phyloP scores from a whole-genome alignment of 2,113 vertebrate genomes.

The Scytalopus superciliaris region DNA sequence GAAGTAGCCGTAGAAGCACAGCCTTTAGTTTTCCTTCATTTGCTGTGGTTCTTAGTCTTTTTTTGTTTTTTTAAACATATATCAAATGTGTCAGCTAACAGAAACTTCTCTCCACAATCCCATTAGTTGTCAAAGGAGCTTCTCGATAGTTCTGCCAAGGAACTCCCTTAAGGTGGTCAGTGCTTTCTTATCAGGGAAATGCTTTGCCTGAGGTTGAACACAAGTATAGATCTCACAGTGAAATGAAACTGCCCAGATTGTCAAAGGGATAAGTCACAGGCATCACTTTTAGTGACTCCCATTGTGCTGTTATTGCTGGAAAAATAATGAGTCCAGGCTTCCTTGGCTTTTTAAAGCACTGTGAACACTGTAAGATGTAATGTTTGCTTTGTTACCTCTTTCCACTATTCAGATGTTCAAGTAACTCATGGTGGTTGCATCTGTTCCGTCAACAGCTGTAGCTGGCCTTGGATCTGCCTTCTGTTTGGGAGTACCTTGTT shows the following conservation, averaged over 20 bases:
- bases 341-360: not conserved
- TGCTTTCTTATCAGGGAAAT: not conserved
- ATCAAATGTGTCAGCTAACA: not conserved
- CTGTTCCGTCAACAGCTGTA: not conserved
- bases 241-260: not conserved
- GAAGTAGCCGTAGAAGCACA: not conserved
- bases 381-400: not conserved
- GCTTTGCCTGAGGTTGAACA: not conserved
- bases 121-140: not conserved
- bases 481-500: not conserved
- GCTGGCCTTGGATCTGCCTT: not conserved
- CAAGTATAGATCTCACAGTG: not conserved
- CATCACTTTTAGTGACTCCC: not conserved
- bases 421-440: rapidly evolving
- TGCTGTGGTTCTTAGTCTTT: not conserved
- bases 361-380: rapidly evolving
- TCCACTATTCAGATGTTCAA: not conserved
- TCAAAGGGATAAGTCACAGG: not conserved
- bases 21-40: not conserved
- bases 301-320: not conserved
- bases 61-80: not conserved
- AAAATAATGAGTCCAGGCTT: not conserved
- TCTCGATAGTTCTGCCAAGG: not conserved
- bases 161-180: not conserved
- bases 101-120: not conserved